phyloP scores from a whole-genome alignment of 2,113 vertebrate species.

The Lophotis ruficrista region DNA sequence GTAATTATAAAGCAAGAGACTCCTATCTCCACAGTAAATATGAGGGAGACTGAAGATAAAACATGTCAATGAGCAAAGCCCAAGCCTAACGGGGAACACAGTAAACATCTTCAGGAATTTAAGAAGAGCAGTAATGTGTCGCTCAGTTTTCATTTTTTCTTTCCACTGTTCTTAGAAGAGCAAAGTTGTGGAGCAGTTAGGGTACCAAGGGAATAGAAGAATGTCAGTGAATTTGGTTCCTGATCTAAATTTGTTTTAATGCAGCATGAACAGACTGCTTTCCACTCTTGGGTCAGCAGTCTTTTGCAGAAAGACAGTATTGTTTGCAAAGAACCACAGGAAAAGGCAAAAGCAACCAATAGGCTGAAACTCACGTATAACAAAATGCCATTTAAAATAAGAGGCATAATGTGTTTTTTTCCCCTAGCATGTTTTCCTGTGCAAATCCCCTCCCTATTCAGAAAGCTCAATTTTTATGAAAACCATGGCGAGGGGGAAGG shows the following conservation, averaged over 20 bases:
- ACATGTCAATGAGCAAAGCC: not conserved
- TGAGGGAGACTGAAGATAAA: not conserved
- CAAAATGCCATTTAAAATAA: slow-evolving; percentile 34
- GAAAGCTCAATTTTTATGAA: slow-evolving; percentile 11
- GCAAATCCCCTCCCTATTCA: slow-evolving; percentile 24
- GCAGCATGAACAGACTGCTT: slow-evolving; percentile 72
- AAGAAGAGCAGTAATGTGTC: slow-evolving; percentile 35
- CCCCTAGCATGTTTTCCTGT: slow-evolving; percentile 1
- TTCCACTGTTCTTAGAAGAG: slow-evolving; percentile 76
- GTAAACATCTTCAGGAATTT: slow-evolving; percentile 63
- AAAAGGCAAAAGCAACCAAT: slow-evolving; percentile 62
- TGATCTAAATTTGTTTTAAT: slow-evolving; percentile 74
- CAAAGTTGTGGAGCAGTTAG: slow-evolving; percentile 66
- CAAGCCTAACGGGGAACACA: not conserved
- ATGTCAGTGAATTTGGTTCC: slow-evolving; percentile 73
- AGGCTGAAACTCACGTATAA: not conserved
- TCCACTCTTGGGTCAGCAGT: slow-evolving; percentile 65
- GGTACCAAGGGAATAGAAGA: slow-evolving; percentile 78
- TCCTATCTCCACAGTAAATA: not conserved
- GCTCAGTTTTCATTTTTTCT: slow-evolving; percentile 60
- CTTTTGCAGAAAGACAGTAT: slow-evolving; percentile 58
- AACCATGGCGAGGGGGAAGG: not conserved
- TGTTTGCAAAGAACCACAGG: slow-evolving; percentile 63
- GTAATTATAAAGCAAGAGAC: not conserved
- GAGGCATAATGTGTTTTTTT: not conserved